phyloP scores from a whole-genome alignment of 2,113 vertebrate species.

The Serilophus lunatus region DNA sequence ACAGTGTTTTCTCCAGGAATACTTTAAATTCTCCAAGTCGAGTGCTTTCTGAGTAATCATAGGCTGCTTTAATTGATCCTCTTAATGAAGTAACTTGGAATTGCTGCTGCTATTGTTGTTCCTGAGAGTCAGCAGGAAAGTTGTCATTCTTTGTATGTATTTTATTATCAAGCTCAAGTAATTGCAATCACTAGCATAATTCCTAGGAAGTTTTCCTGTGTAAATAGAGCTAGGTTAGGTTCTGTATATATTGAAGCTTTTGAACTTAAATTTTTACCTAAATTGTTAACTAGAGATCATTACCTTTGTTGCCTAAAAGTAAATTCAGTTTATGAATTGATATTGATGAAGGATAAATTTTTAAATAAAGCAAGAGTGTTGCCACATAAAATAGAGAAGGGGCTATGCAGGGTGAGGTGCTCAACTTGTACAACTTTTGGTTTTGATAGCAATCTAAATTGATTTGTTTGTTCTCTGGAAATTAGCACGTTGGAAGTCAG shows the following conservation, averaged over 20 bases:
- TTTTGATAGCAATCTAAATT: not conserved
- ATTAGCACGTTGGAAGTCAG: not conserved
- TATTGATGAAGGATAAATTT: not conserved
- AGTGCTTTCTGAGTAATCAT: not conserved
- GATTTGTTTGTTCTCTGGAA: not conserved
- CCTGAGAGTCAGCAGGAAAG: not conserved
- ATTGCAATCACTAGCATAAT: not conserved
- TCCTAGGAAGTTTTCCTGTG: not conserved
- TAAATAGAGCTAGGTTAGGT: not conserved
- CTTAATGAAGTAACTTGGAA: not conserved
- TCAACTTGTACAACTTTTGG: not conserved
- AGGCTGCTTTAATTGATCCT: not conserved
- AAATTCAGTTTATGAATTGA: not conserved
- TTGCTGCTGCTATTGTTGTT: not conserved
- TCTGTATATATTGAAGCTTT: not conserved
- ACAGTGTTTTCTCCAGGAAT: conserved; percentile 22
- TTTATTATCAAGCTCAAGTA: not conserved
- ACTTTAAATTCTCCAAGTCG: not conserved
- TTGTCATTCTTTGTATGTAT: not conserved
- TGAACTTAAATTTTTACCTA: not conserved
- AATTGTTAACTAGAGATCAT: not conserved
- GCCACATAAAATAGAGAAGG: not conserved
- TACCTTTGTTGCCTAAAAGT: not conserved
- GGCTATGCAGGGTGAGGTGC: not conserved
- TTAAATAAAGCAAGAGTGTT: not conserved